Base-by-base conservation (phyloP, 2,113 vertebrate genomes). In the Anser cygnoides region DNA sequence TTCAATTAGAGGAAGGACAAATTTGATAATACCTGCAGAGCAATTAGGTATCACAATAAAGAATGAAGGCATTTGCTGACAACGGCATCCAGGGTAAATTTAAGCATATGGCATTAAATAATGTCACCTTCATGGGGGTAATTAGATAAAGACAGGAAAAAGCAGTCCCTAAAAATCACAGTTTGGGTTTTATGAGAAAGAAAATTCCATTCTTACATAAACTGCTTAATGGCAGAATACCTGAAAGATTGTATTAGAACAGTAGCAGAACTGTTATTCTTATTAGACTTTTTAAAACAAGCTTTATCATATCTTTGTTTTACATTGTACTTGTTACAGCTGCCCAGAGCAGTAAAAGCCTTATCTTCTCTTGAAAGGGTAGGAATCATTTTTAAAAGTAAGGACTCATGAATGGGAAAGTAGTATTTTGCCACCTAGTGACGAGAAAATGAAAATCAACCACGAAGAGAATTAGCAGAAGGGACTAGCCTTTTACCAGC, bases 371-470 rank as follows among this genome's bases (percentile, higher is more conserved):
- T 61, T 75, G 62, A 82, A 82, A 83, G 33, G 3, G n/a, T 29
- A 72, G 2, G 4, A 63, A 46, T 18, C 13, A 8, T 33, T 83
- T 89, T 59, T 54, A 43, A 71, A 77, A 91, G 66, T 29, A 87
- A 75, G 22, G 21, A 67, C 19, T 63, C 3, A 0, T 19, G 76
- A 85, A 85, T 92, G 31, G 67, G 8, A 54, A 95, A 95, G 95
- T 93, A 83, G 55, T 73, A 82, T 78, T 96, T 95, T 95, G 91
- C 94, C 95, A 94, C 85, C 95, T 97, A 97, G 95, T 71, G 96
- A 94, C 80, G 18, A 70, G 70, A 96, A 89, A 74, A 75, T 33
- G 95, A 83, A 97, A 96, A 90, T 70, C 86, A 81, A 12, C 54
- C 0, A 0, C n/a, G 50, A 90, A 79, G 43, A 93, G 86, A 92